A percentile compares a stretch with the other conserved stretches of the same genome.
These are phyloP conservation scores for Chalcosyrphus nemorum DNA, from an alignment of 2,888 invertebrate species.

Conservation along the genomic window DNA sequence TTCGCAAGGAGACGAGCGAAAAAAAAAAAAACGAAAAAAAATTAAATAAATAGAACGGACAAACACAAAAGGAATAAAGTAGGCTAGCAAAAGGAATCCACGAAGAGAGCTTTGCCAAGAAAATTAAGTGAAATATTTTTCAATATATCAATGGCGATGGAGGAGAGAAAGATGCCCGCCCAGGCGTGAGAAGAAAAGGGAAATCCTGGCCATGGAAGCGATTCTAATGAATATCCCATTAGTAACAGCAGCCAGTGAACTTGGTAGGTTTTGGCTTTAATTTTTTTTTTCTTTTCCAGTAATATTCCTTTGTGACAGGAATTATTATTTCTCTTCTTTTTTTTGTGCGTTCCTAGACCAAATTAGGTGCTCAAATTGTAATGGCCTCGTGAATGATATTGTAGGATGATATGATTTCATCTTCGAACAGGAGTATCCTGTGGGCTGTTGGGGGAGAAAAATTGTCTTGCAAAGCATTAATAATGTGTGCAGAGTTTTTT, in stretches of 20 bases:
- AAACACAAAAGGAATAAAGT: constrained; percentile 21
- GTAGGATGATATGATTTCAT: not conserved
- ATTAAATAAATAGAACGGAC: not conserved
- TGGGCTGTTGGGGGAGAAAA: not conserved
- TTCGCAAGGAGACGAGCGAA: constrained; percentile 18
- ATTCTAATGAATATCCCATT: constrained; percentile 50
- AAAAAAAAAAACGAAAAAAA: constrained; percentile 2
- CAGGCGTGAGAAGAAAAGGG: not conserved
- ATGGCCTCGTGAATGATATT: constrained; percentile 8
- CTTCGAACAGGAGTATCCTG: not conserved
- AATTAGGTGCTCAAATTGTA: not conserved
- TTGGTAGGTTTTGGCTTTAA: not conserved
- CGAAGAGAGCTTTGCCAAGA: not conserved
- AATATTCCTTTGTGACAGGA: not conserved
- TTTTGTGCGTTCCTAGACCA: not conserved
- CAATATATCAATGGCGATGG: constrained; percentile 10
- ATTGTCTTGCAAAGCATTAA: not conserved
- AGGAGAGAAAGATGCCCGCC: not conserved
- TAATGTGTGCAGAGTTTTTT: not conserved
- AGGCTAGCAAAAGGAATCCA: constrained; percentile 13
- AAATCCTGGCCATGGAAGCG: not conserved
- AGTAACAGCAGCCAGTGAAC: constrained; percentile 16
- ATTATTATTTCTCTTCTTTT: not conserved
- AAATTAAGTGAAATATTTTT: constrained; percentile 25
- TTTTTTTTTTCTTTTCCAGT: constrained; percentile 4